Base-by-base conservation (phyloP, 2,113 vertebrate species). In the Pholis gunnellus region DNA sequence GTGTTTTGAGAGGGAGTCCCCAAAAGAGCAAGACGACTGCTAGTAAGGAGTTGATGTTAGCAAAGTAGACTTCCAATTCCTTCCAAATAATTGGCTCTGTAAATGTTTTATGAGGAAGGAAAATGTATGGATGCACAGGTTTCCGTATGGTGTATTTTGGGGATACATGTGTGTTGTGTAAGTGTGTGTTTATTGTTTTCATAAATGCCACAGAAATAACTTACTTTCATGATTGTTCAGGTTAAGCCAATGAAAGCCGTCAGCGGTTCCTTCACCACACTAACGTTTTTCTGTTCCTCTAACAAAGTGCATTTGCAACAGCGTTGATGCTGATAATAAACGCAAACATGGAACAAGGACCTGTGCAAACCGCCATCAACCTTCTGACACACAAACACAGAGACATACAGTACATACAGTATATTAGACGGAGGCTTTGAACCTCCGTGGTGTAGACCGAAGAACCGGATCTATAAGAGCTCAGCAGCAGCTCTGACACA, bases 321-420 rank as follows among this genome's bases (percentile, higher is more conserved):
- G 31, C 17, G 9, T 64, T 69, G 40, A 70, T 14, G 3, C 5
- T 20, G 68, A 48, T 29, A 78, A 10, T 29, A 0, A 27, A 34
- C 25, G 44, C 25, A 76, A 78, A 85, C 48, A 63, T 17, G 4
- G 31, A 38, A 36, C 50, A 75, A 59, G 42, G 69, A 42, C 70
- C 40, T 50, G 13, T 25, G 34, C 46, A 75, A 87, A 85, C 68
- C 18, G 56, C 5, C 29, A 17, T 29, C 72, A 64, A 69, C 50
- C 40, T 54, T 69, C 22, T 25, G n/a, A 13, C 46, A 18, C 22
- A 82, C 1, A 57, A 78, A 50, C 18, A 22, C 46, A 48, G 48
- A 48, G 27, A 40, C 69, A 73, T 57, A 61, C 9, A 57, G 34
- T 6, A 34, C 22, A 27, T 70, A 31, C 31, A 31, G n/a, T n/a